A percentile compares a stretch with the other conserved stretches of the same genome.
Evolutionary conservation across 2,888 invertebrate species (phyloP).

Genomic region (Coronaproctus castanopsis): DNA sequence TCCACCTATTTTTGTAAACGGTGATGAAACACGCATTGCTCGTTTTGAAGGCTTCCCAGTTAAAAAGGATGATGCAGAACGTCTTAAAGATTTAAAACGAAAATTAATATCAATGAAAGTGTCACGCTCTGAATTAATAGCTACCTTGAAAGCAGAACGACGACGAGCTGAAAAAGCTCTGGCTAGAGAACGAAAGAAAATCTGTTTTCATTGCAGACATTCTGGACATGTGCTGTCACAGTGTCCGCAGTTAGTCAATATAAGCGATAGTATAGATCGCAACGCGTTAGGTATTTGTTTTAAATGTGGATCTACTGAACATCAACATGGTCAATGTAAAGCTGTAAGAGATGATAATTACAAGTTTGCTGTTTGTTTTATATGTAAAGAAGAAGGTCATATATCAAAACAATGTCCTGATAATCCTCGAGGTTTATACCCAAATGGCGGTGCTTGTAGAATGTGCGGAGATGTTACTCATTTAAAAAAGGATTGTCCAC

Average conservation of each 20-base stretch:
- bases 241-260: conserved; percentile 43
- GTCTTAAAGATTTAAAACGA: conserved; percentile 37
- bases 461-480: conserved; percentile 71
- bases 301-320: conserved; percentile 78
- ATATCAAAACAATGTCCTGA: conserved; percentile 72
- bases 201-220: conserved; percentile 56
- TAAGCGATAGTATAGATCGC: conserved; percentile 27
- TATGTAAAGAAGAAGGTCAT: conserved; percentile 72
- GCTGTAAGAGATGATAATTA: conserved; percentile 43
- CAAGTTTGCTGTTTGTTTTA: conserved; percentile 69
- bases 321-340: conserved; percentile 52
- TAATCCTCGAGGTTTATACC: conserved; percentile 69
- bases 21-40: conserved; percentile 38
- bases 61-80: conserved; percentile 45
- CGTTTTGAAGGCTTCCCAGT: conserved; percentile 51
- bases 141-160: conserved; percentile 45
- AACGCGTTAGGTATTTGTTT: conserved; percentile 47
- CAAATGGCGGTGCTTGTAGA: conserved; percentile 62
- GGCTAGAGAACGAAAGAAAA: conserved; percentile 39
- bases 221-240: conserved; percentile 61
- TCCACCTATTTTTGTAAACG: conserved; percentile 39
- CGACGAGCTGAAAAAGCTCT: conserved; percentile 50
- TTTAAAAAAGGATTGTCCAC: conserved; percentile 58
- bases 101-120: conserved; percentile 40
- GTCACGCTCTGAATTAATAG: conserved; percentile 42